Percentiles rank a stretch among this genome's conserved stretches.
These are phyloP conservation scores for Megalurothrips usitatus DNA, from an alignment of 2,888 invertebrate species.

Conservation along the genomic window DNA sequence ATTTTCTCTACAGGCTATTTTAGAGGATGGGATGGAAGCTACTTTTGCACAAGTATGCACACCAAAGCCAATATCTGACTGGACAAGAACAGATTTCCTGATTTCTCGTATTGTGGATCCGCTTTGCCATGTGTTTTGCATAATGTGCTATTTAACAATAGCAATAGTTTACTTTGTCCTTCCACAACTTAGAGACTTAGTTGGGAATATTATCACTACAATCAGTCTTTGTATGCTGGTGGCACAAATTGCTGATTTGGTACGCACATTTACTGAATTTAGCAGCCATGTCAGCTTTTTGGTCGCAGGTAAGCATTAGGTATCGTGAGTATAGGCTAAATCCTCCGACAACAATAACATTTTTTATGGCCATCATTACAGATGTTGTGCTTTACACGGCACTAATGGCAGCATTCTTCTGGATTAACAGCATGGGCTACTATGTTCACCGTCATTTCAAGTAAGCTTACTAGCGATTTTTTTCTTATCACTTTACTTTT, in stretches of 20 bases:
- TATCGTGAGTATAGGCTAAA: neutral
- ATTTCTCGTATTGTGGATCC: conserved; percentile 73
- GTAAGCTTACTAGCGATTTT: conserved; percentile 48
- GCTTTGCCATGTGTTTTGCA: conserved; percentile 67
- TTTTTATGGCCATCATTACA: neutral
- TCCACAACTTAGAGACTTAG: conserved; percentile 74
- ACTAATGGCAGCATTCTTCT: conserved; percentile 75
- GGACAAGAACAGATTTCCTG: conserved; percentile 68
- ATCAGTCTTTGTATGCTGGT: conserved; percentile 72
- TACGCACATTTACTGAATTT: conserved; percentile 73
- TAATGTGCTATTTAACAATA: conserved; percentile 64
- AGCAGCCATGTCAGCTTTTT: conserved; percentile 76
- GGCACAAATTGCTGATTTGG: conserved; percentile 71
- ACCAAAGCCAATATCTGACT: conserved; percentile 64
- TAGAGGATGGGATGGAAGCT: conserved; percentile 48
- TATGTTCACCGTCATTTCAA: conserved; percentile 85
- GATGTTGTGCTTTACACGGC: conserved; percentile 73
- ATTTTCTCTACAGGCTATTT: conserved; percentile 49
- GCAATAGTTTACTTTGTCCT: conserved; percentile 78
- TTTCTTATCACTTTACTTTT: conserved; percentile 6
- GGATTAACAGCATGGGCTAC: conserved; percentile 80
- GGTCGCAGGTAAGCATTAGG: conserved; percentile 60
- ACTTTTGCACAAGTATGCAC: conserved; percentile 54
- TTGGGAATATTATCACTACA: conserved; percentile 80
- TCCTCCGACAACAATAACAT: neutral